Evolutionary conservation across 2,113 vertebrate species (phyloP).

Genomic region (Nettapus auritus): DNA sequence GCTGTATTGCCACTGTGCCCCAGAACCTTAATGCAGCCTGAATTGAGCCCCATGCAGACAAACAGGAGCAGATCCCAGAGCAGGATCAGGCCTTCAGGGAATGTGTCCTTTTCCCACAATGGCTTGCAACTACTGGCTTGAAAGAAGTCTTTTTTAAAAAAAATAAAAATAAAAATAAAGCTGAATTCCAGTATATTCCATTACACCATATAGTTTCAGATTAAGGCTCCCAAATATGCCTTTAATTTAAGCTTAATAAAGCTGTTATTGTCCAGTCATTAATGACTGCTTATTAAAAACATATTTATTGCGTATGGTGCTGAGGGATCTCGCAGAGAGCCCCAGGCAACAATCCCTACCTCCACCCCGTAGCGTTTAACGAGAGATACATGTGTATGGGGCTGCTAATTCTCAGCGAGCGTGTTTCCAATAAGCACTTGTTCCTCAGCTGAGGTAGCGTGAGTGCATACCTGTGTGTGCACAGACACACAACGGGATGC

Average conservation of each 20-base stretch:
- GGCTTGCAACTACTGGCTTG: neutral
- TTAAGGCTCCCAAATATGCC: slow-evolving; percentile 47
- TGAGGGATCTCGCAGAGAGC: slow-evolving; percentile 20
- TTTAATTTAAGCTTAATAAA: slow-evolving; percentile 72
- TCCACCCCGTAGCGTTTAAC: neutral
- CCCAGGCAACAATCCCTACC: neutral
- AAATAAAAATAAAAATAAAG: neutral
- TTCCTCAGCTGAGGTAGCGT: neutral
- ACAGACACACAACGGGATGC: neutral
- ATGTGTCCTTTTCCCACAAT: neutral
- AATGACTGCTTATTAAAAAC: slow-evolving; percentile 68
- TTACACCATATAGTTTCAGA: neutral
- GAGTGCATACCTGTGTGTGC: neutral
- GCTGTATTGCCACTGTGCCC: too few species aligned
- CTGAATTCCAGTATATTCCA: slow-evolving; percentile 51
- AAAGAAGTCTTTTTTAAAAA: neutral
- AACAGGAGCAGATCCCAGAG: neutral
- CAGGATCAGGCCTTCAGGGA: neutral
- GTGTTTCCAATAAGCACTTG: neutral
- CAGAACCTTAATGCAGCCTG: neutral
- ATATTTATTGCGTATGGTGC: neutral
- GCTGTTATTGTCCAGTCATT: slow-evolving; percentile 62
- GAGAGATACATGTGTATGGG: neutral
- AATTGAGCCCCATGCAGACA: neutral
- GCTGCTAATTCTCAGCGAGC: neutral